Base-by-base conservation (phyloP, 2,113 vertebrate genomes). In the Megaleporinus macrocephalus region DNA sequence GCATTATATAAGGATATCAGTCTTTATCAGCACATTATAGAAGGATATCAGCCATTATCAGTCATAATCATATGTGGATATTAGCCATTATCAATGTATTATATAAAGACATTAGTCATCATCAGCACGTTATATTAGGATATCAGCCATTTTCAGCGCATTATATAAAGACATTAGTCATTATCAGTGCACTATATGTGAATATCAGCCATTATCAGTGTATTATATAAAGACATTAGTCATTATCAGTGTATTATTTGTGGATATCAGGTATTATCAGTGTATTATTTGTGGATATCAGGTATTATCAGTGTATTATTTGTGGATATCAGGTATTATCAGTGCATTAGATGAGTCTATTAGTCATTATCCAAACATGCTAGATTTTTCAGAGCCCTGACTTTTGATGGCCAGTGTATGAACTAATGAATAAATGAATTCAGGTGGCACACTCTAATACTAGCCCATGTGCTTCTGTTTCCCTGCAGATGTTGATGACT, bases 401-500 rank as follows among this genome's bases (percentile, higher is more conserved):
- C 9, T 44, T 44, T 44, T 44, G 41, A 44, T 44, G 10, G 41
- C 33, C 33, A 12, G 15, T 14, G 15, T 16, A 16, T 51, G 49
- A 18, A 16, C 49, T 12, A 51, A 66, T 33, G 15, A 36, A 36
- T 30, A 33, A 62, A 49, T 63, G 74, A 49, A 47, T 27, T 15
- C 11, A 49, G 47, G n/a, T 62, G n/a, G 29, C 20, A 14, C 2
- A 30, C 62, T 30, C 27, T 22, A 69, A 30, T 53, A 41, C 36
- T n/a, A 10, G 7, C 63, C 24, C 33, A 15, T 30, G 49, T 77
- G 18, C 47, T 27, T 22, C 7, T 69, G 41, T 74, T 81, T 33
- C 63, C 47, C 75, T 85, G 53, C 86, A 95, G 94, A 95, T 57
- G 90, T 94, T 29, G 94, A 95, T 3, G 93, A 94, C 90, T 95